These are phyloP conservation scores for Sthenelais limicola DNA, from an alignment of 2,888 invertebrate genomes.

Conservation along the genomic window DNA sequence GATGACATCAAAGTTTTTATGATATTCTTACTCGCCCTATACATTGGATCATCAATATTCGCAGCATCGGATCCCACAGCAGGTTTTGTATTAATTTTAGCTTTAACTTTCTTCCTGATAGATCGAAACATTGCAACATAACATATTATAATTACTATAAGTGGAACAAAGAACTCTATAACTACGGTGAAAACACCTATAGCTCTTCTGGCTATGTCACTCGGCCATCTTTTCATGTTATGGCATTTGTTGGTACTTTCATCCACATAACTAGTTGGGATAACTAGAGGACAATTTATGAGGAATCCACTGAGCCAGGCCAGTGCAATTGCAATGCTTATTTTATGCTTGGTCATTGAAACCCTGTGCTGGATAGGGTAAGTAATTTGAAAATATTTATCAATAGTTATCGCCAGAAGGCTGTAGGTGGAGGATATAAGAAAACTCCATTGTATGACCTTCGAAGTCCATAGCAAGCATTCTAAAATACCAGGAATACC, in stretches of 20 bases:
- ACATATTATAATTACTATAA: not conserved
- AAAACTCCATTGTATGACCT: slow-evolving; percentile 22
- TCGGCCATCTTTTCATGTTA: slow-evolving; percentile 3
- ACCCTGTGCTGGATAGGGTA: not conserved
- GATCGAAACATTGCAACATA: not conserved
- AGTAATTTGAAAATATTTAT: not conserved
- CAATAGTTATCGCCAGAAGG: not conserved
- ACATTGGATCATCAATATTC: not conserved
- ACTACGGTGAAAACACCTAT: not conserved
- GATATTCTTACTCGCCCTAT: slow-evolving; percentile 35
- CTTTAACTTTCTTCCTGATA: not conserved
- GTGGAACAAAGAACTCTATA: not conserved
- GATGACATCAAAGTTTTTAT: slow-evolving; percentile 46
- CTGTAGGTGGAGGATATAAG: not conserved
- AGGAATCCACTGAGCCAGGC: not conserved
- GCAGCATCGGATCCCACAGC: not conserved
- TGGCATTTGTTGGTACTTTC: not conserved
- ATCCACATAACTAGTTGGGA: slow-evolving; percentile 15
- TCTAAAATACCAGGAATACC: not conserved
- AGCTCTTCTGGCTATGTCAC: not conserved
- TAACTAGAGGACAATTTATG: slow-evolving; percentile 3
- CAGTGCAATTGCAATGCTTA: not conserved
- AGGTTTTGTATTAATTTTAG: not conserved
- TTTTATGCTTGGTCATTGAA: not conserved
- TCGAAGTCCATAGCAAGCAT: not conserved